A percentile compares a stretch with the other conserved stretches of the same genome.
Evolutionary conservation across 2,797 vertebrate species (phyloP).

Genomic region (Spizella passerina): DNA sequence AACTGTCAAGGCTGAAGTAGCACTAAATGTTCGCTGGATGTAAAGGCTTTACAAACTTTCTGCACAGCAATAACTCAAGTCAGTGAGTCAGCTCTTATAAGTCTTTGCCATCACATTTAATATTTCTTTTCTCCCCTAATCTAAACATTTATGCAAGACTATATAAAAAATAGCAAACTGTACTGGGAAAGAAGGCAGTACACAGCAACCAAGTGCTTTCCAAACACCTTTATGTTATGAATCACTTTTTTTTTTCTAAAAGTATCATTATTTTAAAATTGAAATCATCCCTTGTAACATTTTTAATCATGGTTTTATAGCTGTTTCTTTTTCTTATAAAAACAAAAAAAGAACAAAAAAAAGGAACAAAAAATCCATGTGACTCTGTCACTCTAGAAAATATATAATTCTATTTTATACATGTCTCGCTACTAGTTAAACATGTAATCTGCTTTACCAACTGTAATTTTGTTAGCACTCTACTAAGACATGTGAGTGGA

Average conservation of each 20-base stretch:
- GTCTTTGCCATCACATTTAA: slow-evolving; percentile 64
- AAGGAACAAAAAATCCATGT: neutral
- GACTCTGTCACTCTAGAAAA: slow-evolving; percentile 48
- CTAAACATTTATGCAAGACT: slow-evolving; percentile 73
- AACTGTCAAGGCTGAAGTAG: slow-evolving; percentile 76
- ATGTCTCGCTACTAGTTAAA: slow-evolving; percentile 65
- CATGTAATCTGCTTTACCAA: slow-evolving; percentile 65
- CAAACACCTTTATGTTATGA: slow-evolving; percentile 24
- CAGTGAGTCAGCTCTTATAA: slow-evolving; percentile 68
- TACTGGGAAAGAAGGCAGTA: slow-evolving; percentile 51
- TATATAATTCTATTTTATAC: slow-evolving; percentile 63
- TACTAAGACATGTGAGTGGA: slow-evolving; percentile 14
- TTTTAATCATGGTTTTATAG: slow-evolving; percentile 73
- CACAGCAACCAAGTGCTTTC: slow-evolving; percentile 61
- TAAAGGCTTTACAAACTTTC: slow-evolving; percentile 74
- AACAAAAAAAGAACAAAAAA: neutral
- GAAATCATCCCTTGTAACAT: slow-evolving; percentile 48
- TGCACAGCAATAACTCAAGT: slow-evolving; percentile 73
- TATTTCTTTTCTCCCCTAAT: slow-evolving; percentile 55
- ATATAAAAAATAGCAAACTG: slow-evolving; percentile 52
- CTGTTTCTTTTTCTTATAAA: slow-evolving; percentile 65
- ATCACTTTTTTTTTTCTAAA: slow-evolving; percentile 28
- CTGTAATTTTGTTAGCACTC: slow-evolving; percentile 58
- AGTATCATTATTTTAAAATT: slow-evolving; percentile 51
- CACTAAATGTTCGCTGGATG: slow-evolving; percentile 70